phyloP scores from a whole-genome alignment of 2,113 vertebrate genomes.

The Cryptotis parvus region DNA sequence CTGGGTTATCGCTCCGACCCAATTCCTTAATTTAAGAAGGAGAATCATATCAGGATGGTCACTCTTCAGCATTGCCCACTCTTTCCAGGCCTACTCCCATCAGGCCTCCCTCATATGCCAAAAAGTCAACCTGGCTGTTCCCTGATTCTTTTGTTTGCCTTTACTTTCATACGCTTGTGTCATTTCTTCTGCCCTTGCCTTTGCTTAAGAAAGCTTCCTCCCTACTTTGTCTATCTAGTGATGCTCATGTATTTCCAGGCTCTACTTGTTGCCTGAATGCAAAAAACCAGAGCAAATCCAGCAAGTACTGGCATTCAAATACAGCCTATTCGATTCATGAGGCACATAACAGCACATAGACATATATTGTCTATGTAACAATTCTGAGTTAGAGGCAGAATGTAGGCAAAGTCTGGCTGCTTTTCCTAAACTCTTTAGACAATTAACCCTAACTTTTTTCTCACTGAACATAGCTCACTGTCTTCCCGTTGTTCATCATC shows the following conservation, averaged over 20 bases:
- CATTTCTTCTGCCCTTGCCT: constrained; percentile 14
- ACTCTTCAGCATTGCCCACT: background rate
- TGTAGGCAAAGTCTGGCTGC: constrained; percentile 15
- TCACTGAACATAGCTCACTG: too few relatives aligned
- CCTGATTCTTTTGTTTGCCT: background rate
- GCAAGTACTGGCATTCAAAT: background rate
- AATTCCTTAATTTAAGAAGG: constrained; percentile 34
- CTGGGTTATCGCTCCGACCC: too few relatives aligned
- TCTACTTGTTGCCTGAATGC: constrained; percentile 3
- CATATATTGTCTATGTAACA: background rate
- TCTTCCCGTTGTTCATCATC: too few relatives aligned
- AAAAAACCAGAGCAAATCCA: background rate
- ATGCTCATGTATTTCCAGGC: background rate
- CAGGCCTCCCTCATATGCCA: background rate
- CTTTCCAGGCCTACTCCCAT: constrained; percentile 21
- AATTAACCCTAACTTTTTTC: constrained; percentile 9
- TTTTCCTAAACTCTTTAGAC: constrained; percentile 10
- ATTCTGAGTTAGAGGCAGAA: background rate
- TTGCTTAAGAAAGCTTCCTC: background rate
- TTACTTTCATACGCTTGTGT: background rate
- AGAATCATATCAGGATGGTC: background rate
- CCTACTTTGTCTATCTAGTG: background rate
- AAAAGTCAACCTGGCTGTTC: background rate
- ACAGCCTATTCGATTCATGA: background rate
- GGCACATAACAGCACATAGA: background rate